Base-by-base conservation (phyloP, 2,888 invertebrate genomes). In the Reticulitermes lucifugus region DNA sequence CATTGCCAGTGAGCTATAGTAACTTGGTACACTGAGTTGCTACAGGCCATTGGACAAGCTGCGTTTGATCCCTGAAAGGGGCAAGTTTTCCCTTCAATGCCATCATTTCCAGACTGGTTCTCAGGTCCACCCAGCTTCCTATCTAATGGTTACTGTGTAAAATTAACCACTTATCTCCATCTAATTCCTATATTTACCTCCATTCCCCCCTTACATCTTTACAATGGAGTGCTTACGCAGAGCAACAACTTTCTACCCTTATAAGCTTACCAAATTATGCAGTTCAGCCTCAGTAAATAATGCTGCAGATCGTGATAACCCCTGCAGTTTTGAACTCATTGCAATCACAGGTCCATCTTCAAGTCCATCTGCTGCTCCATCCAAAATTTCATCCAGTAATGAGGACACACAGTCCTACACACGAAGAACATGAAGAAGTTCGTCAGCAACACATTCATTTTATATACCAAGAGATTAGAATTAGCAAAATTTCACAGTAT, bases 371-470 rank as follows among this genome's bases (percentile, higher is more conserved):
- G 89, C 88, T 43, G 90, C 90, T 41, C 92, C 91, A 88, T 93
- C 92, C 75, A 95, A 89, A 89, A 97, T 93, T 46, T 93, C 91
- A 89, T 97, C 97, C 88, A 98, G 92, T 83, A 98, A 93, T 85
- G 95, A 94, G 87, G 95, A 95, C 88, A 98, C 94, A 88, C 95
- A 95, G 89, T 96, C 95, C 88, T 92, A 88, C 7, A 65, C 12
- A 60, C 1, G 6, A 60, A 14, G 4, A 35, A 35, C 35, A 35
- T 4, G 35, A 35, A 60, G 60, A 60, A 60, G n/a, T 22, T 22
- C n/a, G 9, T 65, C 46, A 65, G n/a, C 6, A 5, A 35, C 35
- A 35, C 35, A 35, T 35, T 35, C 35, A 35, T 35, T 35, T 35
- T 35, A 35, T 35, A 35, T 35, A 35, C 6, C 7, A 25, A 65